Conservation (phyloP, 2,797 vertebrate genomes). For the Arctocebus calabarensis region DNA sequence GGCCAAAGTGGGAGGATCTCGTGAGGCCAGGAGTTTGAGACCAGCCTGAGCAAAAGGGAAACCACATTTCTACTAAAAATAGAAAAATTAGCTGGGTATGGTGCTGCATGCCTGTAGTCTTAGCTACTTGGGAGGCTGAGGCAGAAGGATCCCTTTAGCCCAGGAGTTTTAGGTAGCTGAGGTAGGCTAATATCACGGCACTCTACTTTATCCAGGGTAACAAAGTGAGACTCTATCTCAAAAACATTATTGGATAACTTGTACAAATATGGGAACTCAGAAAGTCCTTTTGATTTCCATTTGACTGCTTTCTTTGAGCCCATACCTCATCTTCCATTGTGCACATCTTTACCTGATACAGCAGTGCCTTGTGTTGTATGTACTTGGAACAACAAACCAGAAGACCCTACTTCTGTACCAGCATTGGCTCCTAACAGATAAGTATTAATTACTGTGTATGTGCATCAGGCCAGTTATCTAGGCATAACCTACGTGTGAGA, state of each 20-base stretch:
- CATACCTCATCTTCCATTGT: neutral
- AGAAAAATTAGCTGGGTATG: no score
- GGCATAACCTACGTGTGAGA: slow-evolving; percentile 90
- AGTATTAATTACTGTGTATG: slow-evolving; percentile 86
- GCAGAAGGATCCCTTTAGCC: no score
- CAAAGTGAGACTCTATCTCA: slow-evolving; percentile 19
- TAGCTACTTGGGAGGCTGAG: no score
- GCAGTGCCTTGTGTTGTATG: slow-evolving; percentile 94
- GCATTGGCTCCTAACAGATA: slow-evolving; percentile 91
- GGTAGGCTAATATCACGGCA: no score
- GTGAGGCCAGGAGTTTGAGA: no score
- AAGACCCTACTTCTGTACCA: slow-evolving; percentile 89
- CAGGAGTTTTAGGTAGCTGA: no score
- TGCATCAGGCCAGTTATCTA: slow-evolving; percentile 88
- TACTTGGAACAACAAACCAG: slow-evolving; percentile 93
- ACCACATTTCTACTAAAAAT: no score
- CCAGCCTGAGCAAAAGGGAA: no score
- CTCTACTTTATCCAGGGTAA: no score
- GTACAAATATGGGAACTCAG: slow-evolving; percentile 96
- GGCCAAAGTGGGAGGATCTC: no score
- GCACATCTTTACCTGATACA: slow-evolving; percentile 91
- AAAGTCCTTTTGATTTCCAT: slow-evolving; percentile 81
- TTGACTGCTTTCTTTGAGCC: neutral
- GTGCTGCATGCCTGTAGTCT: no score
- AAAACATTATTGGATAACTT: slow-evolving; percentile 95